Conservation (phyloP, 2,113 vertebrate genomes). For the Podarcis cretensis region DNA sequence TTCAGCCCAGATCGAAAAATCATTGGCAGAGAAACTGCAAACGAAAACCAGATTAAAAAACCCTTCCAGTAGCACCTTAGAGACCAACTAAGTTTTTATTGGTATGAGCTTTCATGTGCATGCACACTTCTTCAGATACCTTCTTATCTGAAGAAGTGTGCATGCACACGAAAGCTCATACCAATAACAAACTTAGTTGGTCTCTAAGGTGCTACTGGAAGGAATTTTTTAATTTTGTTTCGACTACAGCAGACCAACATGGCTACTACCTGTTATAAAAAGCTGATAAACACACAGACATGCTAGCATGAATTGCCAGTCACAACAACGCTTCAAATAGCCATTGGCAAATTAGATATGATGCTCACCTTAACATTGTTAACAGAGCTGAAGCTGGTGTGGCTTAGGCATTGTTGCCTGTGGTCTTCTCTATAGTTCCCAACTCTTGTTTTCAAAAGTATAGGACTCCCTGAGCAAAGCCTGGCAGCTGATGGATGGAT, state of each 20-base stretch:
- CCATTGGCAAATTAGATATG: constrained; percentile 30
- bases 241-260: too few species aligned
- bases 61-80: too few species aligned
- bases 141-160: too few species aligned
- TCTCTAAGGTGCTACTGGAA: too few species aligned
- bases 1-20: constrained; percentile 10
- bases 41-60: constrained; percentile 21
- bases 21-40: constrained; percentile 15
- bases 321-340: constrained; percentile 31
- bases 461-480: neutral
- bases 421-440: neutral
- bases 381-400: neutral
- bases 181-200: too few species aligned
- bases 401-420: neutral
- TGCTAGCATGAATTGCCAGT: neutral
- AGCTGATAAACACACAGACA: too few species aligned
- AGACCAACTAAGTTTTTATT: too few species aligned
- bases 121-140: too few species aligned
- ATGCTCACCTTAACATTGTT: neutral
- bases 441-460: neutral
- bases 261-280: too few species aligned
- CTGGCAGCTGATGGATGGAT: neutral
- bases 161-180: too few species aligned
- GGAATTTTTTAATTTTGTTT: too few species aligned
- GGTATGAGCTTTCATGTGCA: too few species aligned